phyloP scores from a whole-genome alignment of 2,888 invertebrate genomes.

The Sinohyriopsis cumingii region DNA sequence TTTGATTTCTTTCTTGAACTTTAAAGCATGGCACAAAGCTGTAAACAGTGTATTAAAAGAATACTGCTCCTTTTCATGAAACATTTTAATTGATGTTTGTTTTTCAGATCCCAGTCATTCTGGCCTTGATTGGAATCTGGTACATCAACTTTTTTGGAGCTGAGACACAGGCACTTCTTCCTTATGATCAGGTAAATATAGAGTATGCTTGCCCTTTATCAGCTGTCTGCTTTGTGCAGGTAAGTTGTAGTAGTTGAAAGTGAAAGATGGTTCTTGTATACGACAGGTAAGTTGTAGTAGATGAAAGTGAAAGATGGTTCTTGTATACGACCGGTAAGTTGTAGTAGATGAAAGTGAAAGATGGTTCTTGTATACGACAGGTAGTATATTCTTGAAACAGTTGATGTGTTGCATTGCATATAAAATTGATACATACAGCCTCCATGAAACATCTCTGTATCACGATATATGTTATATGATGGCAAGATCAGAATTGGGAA shows the following conservation, averaged over 20 bases:
- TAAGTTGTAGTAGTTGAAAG: not conserved
- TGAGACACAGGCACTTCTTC: constrained; percentile 95
- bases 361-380: not conserved
- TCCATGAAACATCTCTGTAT: too few species aligned
- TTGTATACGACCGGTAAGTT: not conserved
- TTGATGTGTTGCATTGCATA: too few species aligned
- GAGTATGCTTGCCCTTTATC: too few species aligned
- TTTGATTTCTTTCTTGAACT: too few species aligned
- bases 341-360: not conserved
- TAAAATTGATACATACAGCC: too few species aligned
- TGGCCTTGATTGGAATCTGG: constrained; percentile 87
- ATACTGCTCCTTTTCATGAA: too few species aligned
- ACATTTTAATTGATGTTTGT: not conserved
- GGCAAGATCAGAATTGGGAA: too few species aligned
- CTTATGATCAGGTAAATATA: constrained; percentile 88
- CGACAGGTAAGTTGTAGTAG: not conserved
- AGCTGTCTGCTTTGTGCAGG: not conserved
- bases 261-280: not conserved
- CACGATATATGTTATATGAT: too few species aligned
- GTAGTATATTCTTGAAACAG: too few species aligned
- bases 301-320: not conserved
- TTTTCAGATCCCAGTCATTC: constrained; percentile 88
- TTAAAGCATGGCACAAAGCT: too few species aligned
- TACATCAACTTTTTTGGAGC: constrained; percentile 95
- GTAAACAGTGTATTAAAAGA: too few species aligned